Percentiles rank a stretch among this genome's conserved stretches.
These are phyloP conservation scores for Watsonalla binaria DNA, from an alignment of 2,888 invertebrate species.

Conservation along the genomic window DNA sequence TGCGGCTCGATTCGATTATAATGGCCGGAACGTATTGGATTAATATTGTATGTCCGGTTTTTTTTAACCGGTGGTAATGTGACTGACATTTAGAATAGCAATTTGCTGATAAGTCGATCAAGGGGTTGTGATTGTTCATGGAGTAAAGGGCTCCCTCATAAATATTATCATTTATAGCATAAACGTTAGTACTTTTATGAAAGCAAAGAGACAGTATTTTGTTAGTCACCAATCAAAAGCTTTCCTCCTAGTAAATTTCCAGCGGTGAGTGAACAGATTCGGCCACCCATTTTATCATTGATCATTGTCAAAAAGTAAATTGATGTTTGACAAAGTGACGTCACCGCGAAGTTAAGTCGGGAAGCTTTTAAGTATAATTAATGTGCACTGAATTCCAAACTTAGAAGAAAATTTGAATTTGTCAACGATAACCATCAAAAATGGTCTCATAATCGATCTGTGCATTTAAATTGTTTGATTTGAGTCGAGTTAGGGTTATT, in stretches of 20 bases:
- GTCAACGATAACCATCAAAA: conserved; percentile 28
- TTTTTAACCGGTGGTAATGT: not conserved
- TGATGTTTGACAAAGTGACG: conserved; percentile 72
- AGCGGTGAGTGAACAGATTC: conserved; percentile 35
- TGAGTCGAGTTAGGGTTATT: conserved; percentile 4
- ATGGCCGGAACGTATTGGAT: not conserved
- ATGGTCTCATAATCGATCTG: conserved; percentile 13
- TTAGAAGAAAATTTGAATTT: conserved; percentile 33
- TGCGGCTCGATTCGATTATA: conserved; percentile 1
- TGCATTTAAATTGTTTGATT: conserved; percentile 8
- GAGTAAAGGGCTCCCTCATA: no score
- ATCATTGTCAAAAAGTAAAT: conserved; percentile 70
- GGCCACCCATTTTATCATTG: conserved; percentile 52
- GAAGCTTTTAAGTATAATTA: conserved; percentile 71
- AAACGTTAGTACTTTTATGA: not conserved
- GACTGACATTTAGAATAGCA: not conserved
- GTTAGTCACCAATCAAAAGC: conserved; percentile 3
- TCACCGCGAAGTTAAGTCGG: conserved; percentile 57
- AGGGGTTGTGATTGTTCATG: no score
- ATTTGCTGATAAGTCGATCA: no score
- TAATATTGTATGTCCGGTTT: no score
- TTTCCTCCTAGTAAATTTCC: conserved; percentile 17
- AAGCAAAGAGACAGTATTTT: not conserved
- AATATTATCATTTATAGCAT: no score
- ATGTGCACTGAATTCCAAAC: conserved; percentile 42